Conservation (phyloP, 2,888 invertebrate species). For the Drosophila pegasa region DNA sequence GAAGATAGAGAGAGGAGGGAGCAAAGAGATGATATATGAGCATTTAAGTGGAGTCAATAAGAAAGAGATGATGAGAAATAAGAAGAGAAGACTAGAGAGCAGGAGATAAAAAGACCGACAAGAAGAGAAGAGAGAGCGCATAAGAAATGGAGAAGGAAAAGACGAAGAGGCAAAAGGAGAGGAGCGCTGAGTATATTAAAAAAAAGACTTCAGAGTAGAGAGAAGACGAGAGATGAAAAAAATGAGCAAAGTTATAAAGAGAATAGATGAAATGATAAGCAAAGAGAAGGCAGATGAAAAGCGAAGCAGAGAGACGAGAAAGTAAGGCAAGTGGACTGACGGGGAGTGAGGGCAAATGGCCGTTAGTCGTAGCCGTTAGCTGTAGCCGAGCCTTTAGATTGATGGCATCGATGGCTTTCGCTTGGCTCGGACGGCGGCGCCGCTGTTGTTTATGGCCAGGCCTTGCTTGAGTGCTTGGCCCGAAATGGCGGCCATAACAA, state of each 20-base stretch:
- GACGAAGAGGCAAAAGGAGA: neutral
- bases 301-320: neutral
- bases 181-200: too few relatives aligned
- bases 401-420: constrained; percentile 51
- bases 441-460: constrained; percentile 41
- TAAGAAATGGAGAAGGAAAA: neutral
- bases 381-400: constrained; percentile 40
- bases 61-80: neutral
- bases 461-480: constrained; percentile 47
- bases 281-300: neutral
- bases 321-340: neutral
- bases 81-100: neutral
- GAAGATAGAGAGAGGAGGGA: neutral
- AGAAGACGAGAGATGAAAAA: too few relatives aligned
- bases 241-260: too few relatives aligned
- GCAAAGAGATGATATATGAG: neutral
- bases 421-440: constrained; percentile 11
- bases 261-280: neutral
- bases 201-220: too few relatives aligned
- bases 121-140: neutral
- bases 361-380: neutral
- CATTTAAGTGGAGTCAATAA: too few relatives aligned
- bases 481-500: constrained; percentile 49
- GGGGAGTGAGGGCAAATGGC: too few relatives aligned
- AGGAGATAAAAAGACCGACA: neutral